These are phyloP conservation scores for Caenorhabditis brenneri DNA, from an alignment of 1,140 invertebrate genomes.

Conservation along the genomic window DNA sequence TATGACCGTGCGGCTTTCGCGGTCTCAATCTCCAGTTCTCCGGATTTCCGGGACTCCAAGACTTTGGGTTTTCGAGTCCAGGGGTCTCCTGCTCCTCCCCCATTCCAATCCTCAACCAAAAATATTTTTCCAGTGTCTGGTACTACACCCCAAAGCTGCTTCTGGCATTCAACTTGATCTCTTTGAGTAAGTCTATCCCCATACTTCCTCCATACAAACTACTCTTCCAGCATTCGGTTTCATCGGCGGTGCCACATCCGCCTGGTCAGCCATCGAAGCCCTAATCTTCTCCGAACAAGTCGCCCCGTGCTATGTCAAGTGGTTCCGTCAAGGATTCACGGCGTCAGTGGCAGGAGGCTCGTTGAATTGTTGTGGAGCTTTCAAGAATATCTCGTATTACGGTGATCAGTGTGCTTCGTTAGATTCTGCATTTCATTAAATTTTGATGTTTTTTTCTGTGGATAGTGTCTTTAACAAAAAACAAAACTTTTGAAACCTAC, in stretches of 20 bases:
- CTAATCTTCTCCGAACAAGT: slow-evolving; percentile 37
- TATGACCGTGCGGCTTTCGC: no score
- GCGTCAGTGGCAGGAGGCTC: background rate
- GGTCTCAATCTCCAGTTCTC: no score
- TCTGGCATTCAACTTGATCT: slow-evolving; percentile 42
- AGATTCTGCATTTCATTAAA: background rate
- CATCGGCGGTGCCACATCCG: slow-evolving; percentile 62
- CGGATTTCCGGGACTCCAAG: no score
- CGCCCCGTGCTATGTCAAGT: slow-evolving; percentile 36
- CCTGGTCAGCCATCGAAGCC: slow-evolving; percentile 59
- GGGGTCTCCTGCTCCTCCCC: no score
- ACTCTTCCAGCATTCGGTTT: slow-evolving; percentile 62
- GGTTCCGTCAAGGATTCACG: background rate
- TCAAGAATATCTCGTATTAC: slow-evolving; percentile 24
- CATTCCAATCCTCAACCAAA: no score
- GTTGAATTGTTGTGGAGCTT: slow-evolving; percentile 38
- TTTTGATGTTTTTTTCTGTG: no score
- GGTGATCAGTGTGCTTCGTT: slow-evolving; percentile 27
- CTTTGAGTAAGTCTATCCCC: slow-evolving; percentile 57
- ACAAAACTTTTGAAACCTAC: background rate
- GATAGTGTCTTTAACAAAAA: no score
- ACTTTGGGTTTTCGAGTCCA: no score
- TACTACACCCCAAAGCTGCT: slow-evolving; percentile 4
- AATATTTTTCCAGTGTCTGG: slow-evolving; percentile 20
- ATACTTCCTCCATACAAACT: no score